Evolutionary conservation across 2,113 vertebrate genomes (phyloP), one percentile per base, ranked within the genome.

Genomic region (Seriola quinqueradiata): DNA sequence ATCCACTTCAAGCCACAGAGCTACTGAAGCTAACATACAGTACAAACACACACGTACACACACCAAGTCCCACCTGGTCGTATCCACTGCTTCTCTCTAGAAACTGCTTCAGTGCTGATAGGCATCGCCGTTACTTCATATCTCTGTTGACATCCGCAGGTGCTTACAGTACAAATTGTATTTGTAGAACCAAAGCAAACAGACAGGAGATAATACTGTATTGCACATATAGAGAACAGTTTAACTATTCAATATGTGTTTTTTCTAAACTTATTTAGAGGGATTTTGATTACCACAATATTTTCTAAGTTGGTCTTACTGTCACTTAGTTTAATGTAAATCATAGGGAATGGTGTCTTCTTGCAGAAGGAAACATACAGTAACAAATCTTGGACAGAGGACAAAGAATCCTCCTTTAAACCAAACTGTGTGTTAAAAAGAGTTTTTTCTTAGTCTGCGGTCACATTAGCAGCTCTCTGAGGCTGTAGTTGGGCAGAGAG

Each of bases 141-240:
- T 89, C 84, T 84, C 42, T 64, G 81, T 84, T 85, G 70, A 83
- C 87, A 77, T 91, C 81, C 23, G 6, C 32, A 68, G 70, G 66
- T 48, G 48, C 16, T 50, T 81, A 65, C 64, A 63, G 80, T 66
- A 79, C 82, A 87, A 88, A 85, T 65, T 75, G 38, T 74, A 11
- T 59, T n/a, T 75, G n/a, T 50, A 58, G 86, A 79, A 87, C 76
- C 28, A 85, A 75, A 83, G 68, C 70, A 81, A 80, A 87, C 28
- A 28, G 28, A 73, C 42, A 82, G 48, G 17, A 75, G 70, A 69
- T 32, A 23, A 61, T 5, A 2, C 7, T n/a, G 21, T 23, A 14
- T 9, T 16, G 34, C 25, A 42, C 12, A 71, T 5, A 23, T 64
- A n/a, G 40, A 50, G 7, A 50, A 19, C 17, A 6, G 14, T 48